Evolutionary conservation across 2,113 vertebrate species (phyloP).

Genomic region (Periophthalmodon schlosseri): DNA sequence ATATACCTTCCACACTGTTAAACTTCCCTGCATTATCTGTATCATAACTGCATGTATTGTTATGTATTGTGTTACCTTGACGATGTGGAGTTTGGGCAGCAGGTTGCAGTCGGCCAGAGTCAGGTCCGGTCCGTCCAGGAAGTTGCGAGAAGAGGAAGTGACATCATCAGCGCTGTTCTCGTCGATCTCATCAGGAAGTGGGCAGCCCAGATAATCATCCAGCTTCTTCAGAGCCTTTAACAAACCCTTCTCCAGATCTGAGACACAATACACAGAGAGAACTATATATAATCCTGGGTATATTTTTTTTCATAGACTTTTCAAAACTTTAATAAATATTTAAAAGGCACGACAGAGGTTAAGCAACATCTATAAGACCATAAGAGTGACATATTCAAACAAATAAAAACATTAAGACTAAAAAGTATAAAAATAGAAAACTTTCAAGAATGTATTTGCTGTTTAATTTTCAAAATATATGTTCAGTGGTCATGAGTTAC

Average conservation of each 20-base stretch:
- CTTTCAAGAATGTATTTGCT: no score
- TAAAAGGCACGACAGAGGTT: no score
- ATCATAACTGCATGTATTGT: neutral
- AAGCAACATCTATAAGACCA: no score
- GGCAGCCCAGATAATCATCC: conserved; percentile 82
- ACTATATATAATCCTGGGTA: neutral
- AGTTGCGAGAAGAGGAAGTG: conserved; percentile 82
- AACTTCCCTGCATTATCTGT: neutral
- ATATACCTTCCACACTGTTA: no score
- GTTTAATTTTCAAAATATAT: no score
- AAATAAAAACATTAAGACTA: no score
- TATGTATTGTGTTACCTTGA: conserved; percentile 66
- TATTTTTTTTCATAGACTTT: no score
- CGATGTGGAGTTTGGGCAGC: conserved; percentile 89
- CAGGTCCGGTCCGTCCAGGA: conserved; percentile 86
- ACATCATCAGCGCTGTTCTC: conserved; percentile 86
- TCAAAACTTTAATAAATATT: no score
- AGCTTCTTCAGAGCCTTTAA: conserved; percentile 86
- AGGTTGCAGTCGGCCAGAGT: conserved; percentile 91
- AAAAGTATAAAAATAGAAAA: no score
- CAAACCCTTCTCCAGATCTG: conserved; percentile 88
- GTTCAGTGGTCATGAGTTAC: no score
- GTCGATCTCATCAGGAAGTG: conserved; percentile 88
- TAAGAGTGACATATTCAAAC: no score
- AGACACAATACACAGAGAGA: conserved; percentile 3